Evolutionary conservation across 2,888 invertebrate species (phyloP), one percentile per base, ranked within the genome.

Genomic region (Cacoxenus indagator): DNA sequence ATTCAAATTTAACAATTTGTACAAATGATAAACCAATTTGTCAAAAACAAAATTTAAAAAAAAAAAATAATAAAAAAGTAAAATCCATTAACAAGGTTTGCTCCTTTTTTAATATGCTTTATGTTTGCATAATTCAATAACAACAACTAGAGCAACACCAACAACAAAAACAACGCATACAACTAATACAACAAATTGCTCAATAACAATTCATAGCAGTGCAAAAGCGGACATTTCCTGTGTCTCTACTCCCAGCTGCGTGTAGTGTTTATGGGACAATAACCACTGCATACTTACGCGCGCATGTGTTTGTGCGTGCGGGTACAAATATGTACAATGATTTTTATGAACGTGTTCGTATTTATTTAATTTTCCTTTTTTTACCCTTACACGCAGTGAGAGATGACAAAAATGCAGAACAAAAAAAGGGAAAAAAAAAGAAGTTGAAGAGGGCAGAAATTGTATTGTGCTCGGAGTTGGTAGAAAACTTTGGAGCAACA

Each of bases 351-450:
- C 79, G 67, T 81, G 75, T 81, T 17, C 2, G 6, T 17, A 9
- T 45, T 14, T 61, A 81, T 82, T 80, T 78, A 81, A 78, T 81
- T 81, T 73, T 77, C 78, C 76, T 81, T 74, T 83, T 76, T 76
- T 73, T 76, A 77, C 77, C 81, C 77, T 72, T 77, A 14, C 27
- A 26, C 4, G 31, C 61, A 69, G 65, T 22, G 9, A 51, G 6
- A 51, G 22, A 1, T 68, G 67, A 61, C 67, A 68, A 54, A 69
- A 51, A 70, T 69, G 67, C 76, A 75, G 73, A 76, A 51, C 9
- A 51, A 19, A 1, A 51, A 51, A 6, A 22, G 22, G 11, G 22
- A 51, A 22, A 14, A 27, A 27, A 43, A 43, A 43, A n/a, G n/a
- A n/a, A 43, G 45, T n/a, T n/a, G n/a, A n/a, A n/a, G n/a, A n/a